Conservation (phyloP, 2,797 vertebrate species). For the Cynopterus sphinx region DNA sequence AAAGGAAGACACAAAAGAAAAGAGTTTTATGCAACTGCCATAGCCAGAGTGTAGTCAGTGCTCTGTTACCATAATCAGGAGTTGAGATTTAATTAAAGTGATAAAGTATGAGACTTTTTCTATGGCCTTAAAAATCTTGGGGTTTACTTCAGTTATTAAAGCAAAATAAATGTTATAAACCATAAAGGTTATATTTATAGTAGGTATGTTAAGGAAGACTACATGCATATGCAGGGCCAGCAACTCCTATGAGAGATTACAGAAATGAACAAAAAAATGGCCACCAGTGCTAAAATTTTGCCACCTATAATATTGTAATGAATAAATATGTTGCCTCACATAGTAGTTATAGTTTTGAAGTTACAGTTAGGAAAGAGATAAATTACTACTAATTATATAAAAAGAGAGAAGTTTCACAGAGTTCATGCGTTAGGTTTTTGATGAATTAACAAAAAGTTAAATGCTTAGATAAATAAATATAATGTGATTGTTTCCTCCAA, state of each 20-base stretch:
- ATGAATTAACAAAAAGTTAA: not conserved
- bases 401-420: not conserved
- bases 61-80: not conserved
- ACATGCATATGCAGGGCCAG: not conserved
- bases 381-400: not conserved
- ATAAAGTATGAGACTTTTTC: not conserved
- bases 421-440: not conserved
- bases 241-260: not conserved
- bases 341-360: not conserved
- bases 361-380: not conserved
- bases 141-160: constrained; percentile 59
- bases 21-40: not conserved
- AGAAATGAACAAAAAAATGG: not conserved
- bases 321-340: not conserved
- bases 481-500: not conserved
- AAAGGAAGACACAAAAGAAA: not conserved
- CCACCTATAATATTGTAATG: not conserved
- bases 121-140: not conserved
- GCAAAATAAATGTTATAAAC: constrained; percentile 55
- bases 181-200: constrained; percentile 43
- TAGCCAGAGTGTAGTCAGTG: not conserved
- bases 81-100: not conserved
- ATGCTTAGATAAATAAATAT: not conserved
- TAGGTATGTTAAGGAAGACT: not conserved
- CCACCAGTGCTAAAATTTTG: not conserved